Evolutionary conservation across 2,888 invertebrate species (phyloP), one percentile per base, ranked within the genome.

Genomic region (Drosophila ezoana): DNA sequence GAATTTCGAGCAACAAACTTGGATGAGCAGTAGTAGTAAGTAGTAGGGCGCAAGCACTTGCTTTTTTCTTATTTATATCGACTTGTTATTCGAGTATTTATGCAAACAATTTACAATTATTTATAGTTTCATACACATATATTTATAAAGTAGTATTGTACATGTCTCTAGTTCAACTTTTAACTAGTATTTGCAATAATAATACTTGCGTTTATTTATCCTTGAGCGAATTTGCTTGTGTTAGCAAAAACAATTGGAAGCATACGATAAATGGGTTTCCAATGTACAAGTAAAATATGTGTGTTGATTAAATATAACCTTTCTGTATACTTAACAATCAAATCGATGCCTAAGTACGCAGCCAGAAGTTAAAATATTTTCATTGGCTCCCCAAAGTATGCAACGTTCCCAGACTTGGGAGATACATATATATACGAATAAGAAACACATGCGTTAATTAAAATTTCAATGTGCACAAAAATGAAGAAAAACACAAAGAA

Each of bases 1-100:
- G 57, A 64, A 51, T 61, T 51, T 68, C 75, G 63, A 77, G 78
- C 78, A 75, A 60, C 68, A 75, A 77, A 77, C 75, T 73, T 61
- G 68, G 72, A 78, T 73, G 63, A 75, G 54, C 69, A 63, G 53
- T 63, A 70, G 33, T n/a, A n/a, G 37, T 63, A 60, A 51, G 41
- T 69, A 63, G 40, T 58, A 59, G 62, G 68, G 60, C 53, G 54
- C 75, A 75, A 73, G 75, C 75, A 77, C 45, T 75, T 75, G 73
- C 59, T 73, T 63, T 32, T 51, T 60, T 63, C 52, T 48, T 70
- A 62, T 43, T 47, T 37, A 61, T 67, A 45, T 45, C 32, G 37
- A 53, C 9, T 48, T 48, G n/a, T 67, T 66, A 44, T 28, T 57
- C 49, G 45, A 64, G 18, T 71, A 71, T 57, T 61, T 61, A 72